Conservation (phyloP, 1,140 invertebrate species). For the Muscidifurax raptorellus region DNA sequence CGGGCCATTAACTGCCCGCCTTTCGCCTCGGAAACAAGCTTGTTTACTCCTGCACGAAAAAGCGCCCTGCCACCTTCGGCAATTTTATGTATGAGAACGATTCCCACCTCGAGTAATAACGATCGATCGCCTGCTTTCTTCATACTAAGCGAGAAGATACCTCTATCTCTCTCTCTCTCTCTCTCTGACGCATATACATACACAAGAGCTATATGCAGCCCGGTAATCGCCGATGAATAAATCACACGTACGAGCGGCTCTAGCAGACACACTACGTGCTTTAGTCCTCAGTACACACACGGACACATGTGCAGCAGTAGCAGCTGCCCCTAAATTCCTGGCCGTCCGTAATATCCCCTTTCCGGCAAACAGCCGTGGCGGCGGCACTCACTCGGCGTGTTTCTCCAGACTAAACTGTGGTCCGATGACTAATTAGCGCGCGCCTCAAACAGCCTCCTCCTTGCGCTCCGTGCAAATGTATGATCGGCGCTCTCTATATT, state of each 20-base stretch:
- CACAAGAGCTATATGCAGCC: background rate
- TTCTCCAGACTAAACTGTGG: constrained; percentile 17
- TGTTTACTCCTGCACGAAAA: background rate
- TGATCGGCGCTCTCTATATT: background rate
- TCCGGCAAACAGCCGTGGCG: background rate
- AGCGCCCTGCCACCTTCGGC: background rate
- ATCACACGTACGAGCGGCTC: constrained; percentile 10
- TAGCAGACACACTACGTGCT: background rate
- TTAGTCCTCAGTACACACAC: background rate
- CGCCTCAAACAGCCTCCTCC: constrained; percentile 16
- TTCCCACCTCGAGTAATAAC: too few species aligned
- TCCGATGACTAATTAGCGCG: constrained; percentile 62
- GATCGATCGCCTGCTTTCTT: too few species aligned
- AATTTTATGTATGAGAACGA: constrained; percentile 14
- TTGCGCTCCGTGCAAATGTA: constrained; percentile 11
- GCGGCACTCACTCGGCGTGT: background rate
- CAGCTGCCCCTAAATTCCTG: background rate
- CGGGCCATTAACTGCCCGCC: too few species aligned
- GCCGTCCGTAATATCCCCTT: background rate
- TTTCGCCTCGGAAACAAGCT: background rate
- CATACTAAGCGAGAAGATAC: too few species aligned
- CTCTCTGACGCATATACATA: too few species aligned
- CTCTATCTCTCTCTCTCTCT: too few species aligned
- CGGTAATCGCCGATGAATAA: constrained; percentile 29
- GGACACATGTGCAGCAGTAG: background rate